Evolutionary conservation across 2,888 invertebrate genomes (phyloP), one percentile per base, ranked within the genome.

Genomic region (Auanema freiburgensis): DNA sequence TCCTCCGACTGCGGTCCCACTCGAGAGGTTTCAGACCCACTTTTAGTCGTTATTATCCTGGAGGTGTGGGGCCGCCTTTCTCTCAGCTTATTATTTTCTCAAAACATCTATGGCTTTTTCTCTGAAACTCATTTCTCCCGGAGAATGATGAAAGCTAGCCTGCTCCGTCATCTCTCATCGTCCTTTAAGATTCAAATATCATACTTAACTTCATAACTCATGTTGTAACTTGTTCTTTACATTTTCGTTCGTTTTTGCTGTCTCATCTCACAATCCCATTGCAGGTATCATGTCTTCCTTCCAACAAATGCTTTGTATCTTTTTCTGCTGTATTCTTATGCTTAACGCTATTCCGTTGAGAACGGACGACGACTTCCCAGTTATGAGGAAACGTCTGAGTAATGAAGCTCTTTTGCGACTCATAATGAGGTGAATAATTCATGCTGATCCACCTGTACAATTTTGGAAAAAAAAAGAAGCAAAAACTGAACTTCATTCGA

Each of bases 391-490:
- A 21, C 21, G 72, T 56, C 65, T 72, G 40, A 68, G 68, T 23
- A 72, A 72, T 65, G 72, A 70, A 23, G 72, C 72, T 21, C 58
- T 72, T 41, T 68, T 72, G 25, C 69, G 72, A 33, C 63, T 72
- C 21, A 57, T 72, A 50, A 72, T 72, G 70, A 72, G 66, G 72
- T 72, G 42, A 55, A 33, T 33, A 33, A 33, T 33, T 33, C 33
- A 33, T 33, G 3, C 49, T 64, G 24, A 12, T 24, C 10, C 6
- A 14, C 24, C 18, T n/a, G 16, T 18, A 21, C 21, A 16, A 46
- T 46, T 16, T 46, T 46, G 3, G 4, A 5, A 3, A 18, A 18
- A 46, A 46, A 46, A 46, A 46, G 46, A 3, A 43, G 12, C 11
- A 12, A 43, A 21, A 46, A 46, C 10, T 18, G 46, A 46, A 46